Base-by-base conservation (phyloP, 1,140 invertebrate species). In the Pseudoatta argentina region DNA sequence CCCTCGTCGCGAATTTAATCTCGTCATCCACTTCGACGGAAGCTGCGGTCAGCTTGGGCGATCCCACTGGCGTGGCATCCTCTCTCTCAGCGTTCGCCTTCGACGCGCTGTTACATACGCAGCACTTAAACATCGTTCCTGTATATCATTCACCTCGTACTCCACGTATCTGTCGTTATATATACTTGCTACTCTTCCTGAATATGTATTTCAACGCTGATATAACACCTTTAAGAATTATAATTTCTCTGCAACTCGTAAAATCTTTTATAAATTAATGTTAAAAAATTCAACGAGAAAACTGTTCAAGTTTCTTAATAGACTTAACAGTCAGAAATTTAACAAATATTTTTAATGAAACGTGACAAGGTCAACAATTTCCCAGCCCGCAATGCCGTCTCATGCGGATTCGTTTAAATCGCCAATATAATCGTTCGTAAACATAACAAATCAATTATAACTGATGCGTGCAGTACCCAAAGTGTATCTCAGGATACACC, bases 61-160 rank as follows among this genome's bases (percentile, higher is more conserved):
- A 85, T 10, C 61, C 61, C 16, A 66, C 34, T n/a, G 39, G 24
- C 7, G 34, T 48, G 27, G 73, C 79, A 24, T 82, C 18, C 27
- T 24, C 24, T n/a, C 44, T 48, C 21, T 91, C 79, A 18, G 18
- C 48, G 27, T 53, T 85, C 55, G 67, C 10, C 51, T 79, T 91
- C 72, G 89, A 66, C 51, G 86, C 91, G 30, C 92, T 92, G n/a
- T 94, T 94, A 67, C 94, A 94, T 27, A 93, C 90, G 81, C 95
- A 95, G 85, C 95, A 95, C 91, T 95, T 95, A 86, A 95, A 95
- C 95, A 95, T 95, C 64, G 86, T 92, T 57, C 30, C 88, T 73
- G 64, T 69, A 7, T 88, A 89, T 86, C 76, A 66, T 51, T 6
- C 27, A 18, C 34, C 10, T 66, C 18, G 34, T 21, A 30, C 63